Evolutionary conservation across 2,113 vertebrate species (phyloP).

Genomic region (Calidris pygmaea): DNA sequence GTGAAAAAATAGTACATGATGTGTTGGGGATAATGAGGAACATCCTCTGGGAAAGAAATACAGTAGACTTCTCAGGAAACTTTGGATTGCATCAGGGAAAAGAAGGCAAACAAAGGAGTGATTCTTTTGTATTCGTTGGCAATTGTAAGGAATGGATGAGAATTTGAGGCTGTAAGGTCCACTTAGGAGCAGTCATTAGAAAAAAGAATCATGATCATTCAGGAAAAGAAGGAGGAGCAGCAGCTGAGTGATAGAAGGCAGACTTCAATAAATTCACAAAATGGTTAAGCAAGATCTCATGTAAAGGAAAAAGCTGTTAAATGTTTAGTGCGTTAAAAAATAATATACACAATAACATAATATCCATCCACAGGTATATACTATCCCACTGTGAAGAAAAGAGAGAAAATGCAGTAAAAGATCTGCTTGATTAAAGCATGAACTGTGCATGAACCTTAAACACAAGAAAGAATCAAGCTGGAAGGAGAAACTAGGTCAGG

Average conservation of each 20-base stretch:
- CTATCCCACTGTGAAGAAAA: neutral
- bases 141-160: neutral
- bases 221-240: neutral
- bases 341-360: neutral
- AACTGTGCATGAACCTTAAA: slow-evolving; percentile 18
- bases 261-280: neutral
- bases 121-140: neutral
- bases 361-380: neutral
- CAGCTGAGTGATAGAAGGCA: neutral
- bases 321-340: neutral
- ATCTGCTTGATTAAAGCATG: neutral
- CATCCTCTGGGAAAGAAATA: neutral
- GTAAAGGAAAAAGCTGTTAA: neutral
- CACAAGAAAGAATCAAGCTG: neutral
- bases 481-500: slow-evolving; percentile 56
- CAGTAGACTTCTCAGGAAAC: neutral
- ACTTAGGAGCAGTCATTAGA: neutral
- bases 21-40: neutral
- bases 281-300: neutral
- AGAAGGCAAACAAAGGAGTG: neutral
- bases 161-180: neutral
- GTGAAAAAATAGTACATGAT: neutral
- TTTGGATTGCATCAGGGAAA: neutral
- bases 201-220: neutral
- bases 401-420: neutral